Conservation (phyloP, 2,113 vertebrate genomes). For the Morphnarchus princeps region DNA sequence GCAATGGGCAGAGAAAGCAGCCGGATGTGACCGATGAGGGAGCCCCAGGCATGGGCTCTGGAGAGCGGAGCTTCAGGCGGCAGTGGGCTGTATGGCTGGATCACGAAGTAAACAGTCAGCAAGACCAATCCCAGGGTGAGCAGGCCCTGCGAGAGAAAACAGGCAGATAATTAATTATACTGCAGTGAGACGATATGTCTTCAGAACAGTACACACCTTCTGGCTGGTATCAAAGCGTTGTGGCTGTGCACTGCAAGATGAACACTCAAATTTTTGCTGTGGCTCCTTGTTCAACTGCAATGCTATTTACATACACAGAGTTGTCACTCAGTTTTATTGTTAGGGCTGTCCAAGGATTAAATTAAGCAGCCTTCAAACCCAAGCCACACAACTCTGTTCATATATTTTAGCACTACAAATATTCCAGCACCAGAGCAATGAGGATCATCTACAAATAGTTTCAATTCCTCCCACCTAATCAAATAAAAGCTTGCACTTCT, state of each 20-base stretch:
- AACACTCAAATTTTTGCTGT: neutral
- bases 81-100: conserved; percentile 79
- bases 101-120: conserved; percentile 81
- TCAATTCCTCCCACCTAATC: neutral
- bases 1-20: conserved; percentile 90
- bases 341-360: neutral
- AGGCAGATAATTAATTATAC: neutral
- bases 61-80: conserved; percentile 76
- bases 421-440: neutral
- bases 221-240: neutral
- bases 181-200: neutral
- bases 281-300: neutral
- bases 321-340: neutral
- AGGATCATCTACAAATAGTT: neutral
- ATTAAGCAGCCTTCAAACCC: neutral
- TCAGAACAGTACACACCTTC: neutral
- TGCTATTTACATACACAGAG: neutral
- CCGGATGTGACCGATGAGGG: conserved; percentile 85
- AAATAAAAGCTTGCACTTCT: neutral
- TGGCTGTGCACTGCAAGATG: neutral
- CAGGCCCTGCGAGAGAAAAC: conserved; percentile 73
- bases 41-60: conserved; percentile 82
- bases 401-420: neutral
- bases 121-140: conserved; percentile 82
- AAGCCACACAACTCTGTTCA: neutral